phyloP scores from a whole-genome alignment of 2,113 vertebrate genomes.

The Vulpes vulpes region DNA sequence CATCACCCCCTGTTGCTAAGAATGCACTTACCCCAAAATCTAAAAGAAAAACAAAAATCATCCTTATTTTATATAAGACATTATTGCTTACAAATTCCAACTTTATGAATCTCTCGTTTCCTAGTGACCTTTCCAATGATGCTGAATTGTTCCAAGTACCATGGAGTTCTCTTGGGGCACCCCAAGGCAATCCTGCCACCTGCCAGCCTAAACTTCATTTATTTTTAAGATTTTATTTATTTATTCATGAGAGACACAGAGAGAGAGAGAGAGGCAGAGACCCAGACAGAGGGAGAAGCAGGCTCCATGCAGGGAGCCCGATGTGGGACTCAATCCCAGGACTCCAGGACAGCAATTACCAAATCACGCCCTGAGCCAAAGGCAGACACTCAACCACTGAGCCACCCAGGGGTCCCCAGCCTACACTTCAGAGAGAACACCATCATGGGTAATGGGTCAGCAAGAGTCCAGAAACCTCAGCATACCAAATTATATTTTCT shows the following conservation, averaged over 20 bases:
- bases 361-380: too few relatives aligned
- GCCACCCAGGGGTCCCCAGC: too few relatives aligned
- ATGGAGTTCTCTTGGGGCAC: accelerated
- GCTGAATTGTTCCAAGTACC: not conserved
- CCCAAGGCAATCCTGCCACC: not conserved
- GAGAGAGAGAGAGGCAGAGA: too few relatives aligned
- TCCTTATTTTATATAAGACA: constrained; percentile 17
- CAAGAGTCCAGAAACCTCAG: not conserved
- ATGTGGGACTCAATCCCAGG: too few relatives aligned
- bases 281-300: too few relatives aligned
- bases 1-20: constrained; percentile 96
- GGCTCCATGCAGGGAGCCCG: too few relatives aligned
- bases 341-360: too few relatives aligned
- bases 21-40: constrained; percentile 99
- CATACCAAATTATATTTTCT: not conserved
- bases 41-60: constrained; percentile 79
- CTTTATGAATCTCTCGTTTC: not conserved
- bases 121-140: not conserved
- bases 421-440: not conserved
- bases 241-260: too few relatives aligned
- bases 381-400: too few relatives aligned
- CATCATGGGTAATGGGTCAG: not conserved
- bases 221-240: too few relatives aligned
- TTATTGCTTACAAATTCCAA: not conserved
- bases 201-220: too few relatives aligned